Conservation (phyloP, 2,888 invertebrate genomes). For the Hypomecis atomaria region DNA sequence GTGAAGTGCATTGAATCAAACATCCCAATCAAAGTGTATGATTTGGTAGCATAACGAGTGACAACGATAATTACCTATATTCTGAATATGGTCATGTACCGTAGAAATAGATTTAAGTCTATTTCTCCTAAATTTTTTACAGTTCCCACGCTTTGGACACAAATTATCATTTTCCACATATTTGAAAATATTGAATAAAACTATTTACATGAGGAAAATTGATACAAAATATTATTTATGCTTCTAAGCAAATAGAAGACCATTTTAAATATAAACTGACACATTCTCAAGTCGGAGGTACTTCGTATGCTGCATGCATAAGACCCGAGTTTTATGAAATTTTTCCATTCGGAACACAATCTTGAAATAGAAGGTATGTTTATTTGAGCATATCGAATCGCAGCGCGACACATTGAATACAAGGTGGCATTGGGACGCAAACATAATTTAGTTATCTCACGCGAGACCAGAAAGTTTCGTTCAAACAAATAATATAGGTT, state of each 20-base stretch:
- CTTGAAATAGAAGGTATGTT: slow-evolving; percentile 44
- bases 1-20: too few species aligned
- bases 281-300: slow-evolving; percentile 16
- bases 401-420: slow-evolving; percentile 68
- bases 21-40: too few species aligned
- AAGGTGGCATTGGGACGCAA: slow-evolving; percentile 71
- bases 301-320: slow-evolving; percentile 30
- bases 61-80: too few species aligned
- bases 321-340: slow-evolving; percentile 31
- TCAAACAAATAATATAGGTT: slow-evolving; percentile 85
- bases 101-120: slow-evolving; percentile 61
- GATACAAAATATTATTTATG: slow-evolving; percentile 13
- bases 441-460: slow-evolving; percentile 83
- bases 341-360: slow-evolving; percentile 38
- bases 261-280: slow-evolving; percentile 9
- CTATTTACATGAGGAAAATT: slow-evolving; percentile 9
- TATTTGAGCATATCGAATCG: slow-evolving; percentile 55
- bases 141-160: slow-evolving; percentile 44
- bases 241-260: slow-evolving; percentile 19
- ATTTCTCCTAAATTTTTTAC: slow-evolving; percentile 60
- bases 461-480: slow-evolving; percentile 81
- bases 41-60: too few species aligned
- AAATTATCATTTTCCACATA: slow-evolving; percentile 47
- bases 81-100: slow-evolving; percentile 40
- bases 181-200: slow-evolving; percentile 37